phyloP scores from a whole-genome alignment of 2,797 vertebrate genomes.

The Sebastes itinus region DNA sequence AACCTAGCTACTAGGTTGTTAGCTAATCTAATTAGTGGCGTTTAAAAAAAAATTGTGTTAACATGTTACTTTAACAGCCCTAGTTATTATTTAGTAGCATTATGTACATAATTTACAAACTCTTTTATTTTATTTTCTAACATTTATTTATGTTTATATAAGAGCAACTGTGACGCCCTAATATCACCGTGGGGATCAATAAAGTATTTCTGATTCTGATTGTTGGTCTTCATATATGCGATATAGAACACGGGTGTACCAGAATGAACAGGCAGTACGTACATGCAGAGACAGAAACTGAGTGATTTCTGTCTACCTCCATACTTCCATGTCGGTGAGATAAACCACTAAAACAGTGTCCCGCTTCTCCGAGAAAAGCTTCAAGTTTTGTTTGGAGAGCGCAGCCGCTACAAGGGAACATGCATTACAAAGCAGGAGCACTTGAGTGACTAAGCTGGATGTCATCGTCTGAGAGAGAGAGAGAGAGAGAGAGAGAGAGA shows the following conservation, averaged over 20 bases:
- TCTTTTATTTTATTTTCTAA: too few relatives aligned
- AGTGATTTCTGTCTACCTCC: neutral
- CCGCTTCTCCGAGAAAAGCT: constrained; percentile 8
- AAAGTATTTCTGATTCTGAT: too few relatives aligned
- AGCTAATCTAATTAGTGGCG: too few relatives aligned
- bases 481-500: neutral
- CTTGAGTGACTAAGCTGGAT: constrained; percentile 76
- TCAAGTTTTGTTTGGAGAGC: constrained; percentile 44
- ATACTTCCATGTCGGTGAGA: neutral
- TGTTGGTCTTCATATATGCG: neutral
- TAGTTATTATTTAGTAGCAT: too few relatives aligned
- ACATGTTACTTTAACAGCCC: too few relatives aligned
- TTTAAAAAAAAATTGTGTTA: too few relatives aligned
- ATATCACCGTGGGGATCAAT: too few relatives aligned
- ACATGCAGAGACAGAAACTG: neutral
- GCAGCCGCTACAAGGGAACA: constrained; percentile 43
- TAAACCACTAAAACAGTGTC: neutral
- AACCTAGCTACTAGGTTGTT: too few relatives aligned
- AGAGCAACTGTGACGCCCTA: too few relatives aligned
- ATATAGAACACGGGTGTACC: neutral
- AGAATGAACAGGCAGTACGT: neutral
- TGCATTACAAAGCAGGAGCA: constrained; percentile 66
- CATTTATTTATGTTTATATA: too few relatives aligned
- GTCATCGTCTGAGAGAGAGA: constrained; percentile 65
- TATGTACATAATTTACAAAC: too few relatives aligned